A percentile compares a stretch with the other conserved stretches of the same genome.
Conservation (phyloP, 2,113 vertebrate species). For the Cynoglossus semilaevis region DNA sequence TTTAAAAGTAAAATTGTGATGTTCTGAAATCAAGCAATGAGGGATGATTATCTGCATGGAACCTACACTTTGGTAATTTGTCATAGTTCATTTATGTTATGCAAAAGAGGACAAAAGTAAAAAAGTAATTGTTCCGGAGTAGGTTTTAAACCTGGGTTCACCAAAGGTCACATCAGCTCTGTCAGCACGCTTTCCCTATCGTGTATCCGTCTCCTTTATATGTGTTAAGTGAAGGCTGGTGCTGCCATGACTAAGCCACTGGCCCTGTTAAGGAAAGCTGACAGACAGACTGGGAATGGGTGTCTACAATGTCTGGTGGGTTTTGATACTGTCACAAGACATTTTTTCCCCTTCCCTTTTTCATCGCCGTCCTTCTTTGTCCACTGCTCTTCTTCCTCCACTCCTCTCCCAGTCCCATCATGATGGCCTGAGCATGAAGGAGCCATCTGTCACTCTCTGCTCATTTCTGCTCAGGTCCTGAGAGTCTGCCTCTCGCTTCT, state of each 20-base stretch:
- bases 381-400: conserved; percentile 28
- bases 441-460: conserved; percentile 67
- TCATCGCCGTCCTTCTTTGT: conserved; percentile 42
- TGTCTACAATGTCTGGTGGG: conserved; percentile 57
- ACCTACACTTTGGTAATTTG: too few species aligned
- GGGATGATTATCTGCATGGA: too few species aligned
- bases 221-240: conserved; percentile 15
- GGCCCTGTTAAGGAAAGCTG: conserved; percentile 48
- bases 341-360: conserved; percentile 54
- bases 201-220: conserved; percentile 31
- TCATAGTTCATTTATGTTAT: too few species aligned
- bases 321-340: conserved; percentile 70
- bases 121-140: neutral
- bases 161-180: conserved; percentile 14
- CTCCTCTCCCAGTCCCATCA: conserved; percentile 54
- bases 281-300: conserved; percentile 47
- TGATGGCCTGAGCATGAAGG: conserved; percentile 70
- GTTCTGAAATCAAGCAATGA: too few species aligned
- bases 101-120: too few species aligned
- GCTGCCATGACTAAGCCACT: conserved; percentile 37
- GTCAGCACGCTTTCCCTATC: conserved; percentile 40
- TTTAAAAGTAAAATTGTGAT: too few species aligned
- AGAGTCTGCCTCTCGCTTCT: conserved; percentile 74
- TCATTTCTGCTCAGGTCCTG: conserved; percentile 62
- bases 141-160: neutral